phyloP scores from a whole-genome alignment of 2,113 vertebrate genomes.

The Haemorhous mexicanus region DNA sequence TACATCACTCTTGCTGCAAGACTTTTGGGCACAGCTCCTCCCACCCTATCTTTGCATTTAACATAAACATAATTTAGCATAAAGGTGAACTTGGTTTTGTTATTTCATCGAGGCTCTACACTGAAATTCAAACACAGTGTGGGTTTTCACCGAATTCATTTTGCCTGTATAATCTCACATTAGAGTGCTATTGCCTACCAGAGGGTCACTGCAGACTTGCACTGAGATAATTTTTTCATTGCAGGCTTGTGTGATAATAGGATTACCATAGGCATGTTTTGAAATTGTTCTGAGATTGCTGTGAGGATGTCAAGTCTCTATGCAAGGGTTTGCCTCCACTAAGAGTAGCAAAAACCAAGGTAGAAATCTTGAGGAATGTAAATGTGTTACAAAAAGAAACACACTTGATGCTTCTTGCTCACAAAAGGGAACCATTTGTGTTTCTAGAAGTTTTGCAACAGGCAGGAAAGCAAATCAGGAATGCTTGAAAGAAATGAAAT shows the following conservation, averaged over 20 bases:
- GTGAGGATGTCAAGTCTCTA: neutral
- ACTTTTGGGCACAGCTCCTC: neutral
- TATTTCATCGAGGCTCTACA: neutral
- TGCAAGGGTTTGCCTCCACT: neutral
- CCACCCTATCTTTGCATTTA: neutral
- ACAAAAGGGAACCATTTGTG: neutral
- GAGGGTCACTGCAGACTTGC: slow-evolving; percentile 36
- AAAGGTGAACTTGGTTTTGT: slow-evolving; percentile 35
- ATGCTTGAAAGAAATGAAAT: neutral
- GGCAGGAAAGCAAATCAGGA: neutral
- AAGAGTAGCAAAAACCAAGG: neutral
- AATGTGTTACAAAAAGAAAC: neutral
- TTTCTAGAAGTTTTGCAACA: slow-evolving; percentile 9
- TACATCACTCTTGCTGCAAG: neutral
- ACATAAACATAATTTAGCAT: neutral
- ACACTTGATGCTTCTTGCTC: neutral
- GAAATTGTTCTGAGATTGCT: slow-evolving; percentile 32
- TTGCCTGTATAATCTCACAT: slow-evolving; percentile 42
- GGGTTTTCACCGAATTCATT: slow-evolving; percentile 33
- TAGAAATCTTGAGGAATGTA: neutral
- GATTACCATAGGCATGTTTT: slow-evolving; percentile 23
- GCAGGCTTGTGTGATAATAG: slow-evolving; percentile 9
- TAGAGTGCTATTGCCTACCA: slow-evolving; percentile 27
- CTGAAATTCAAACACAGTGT: neutral
- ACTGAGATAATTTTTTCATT: slow-evolving; percentile 13